Conservation (phyloP, 2,797 vertebrate species). For the Crocodylus rhombifer region DNA sequence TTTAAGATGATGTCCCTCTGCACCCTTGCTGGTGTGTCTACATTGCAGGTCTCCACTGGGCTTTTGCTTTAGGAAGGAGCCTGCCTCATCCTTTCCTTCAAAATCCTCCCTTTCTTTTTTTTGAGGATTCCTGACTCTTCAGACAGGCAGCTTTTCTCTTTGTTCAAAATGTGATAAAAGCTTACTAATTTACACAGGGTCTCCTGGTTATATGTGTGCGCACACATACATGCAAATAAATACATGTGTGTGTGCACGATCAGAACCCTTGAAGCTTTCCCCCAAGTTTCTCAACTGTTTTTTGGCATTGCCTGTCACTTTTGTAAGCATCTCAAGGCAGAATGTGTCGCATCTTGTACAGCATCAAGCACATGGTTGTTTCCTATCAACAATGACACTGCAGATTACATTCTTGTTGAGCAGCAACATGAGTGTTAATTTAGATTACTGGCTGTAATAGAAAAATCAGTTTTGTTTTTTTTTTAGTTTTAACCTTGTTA, state of each 20-base stretch:
- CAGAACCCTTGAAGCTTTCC: neutral
- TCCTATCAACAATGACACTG: neutral
- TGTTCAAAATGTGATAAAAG: neutral
- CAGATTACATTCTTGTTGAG: neutral
- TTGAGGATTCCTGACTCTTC: neutral
- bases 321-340: neutral
- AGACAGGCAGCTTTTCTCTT: neutral
- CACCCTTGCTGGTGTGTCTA: neutral
- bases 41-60: neutral
- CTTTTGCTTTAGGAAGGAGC: neutral
- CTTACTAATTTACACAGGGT: neutral
- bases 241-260: neutral
- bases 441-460: neutral
- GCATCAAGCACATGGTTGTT: neutral
- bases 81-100: slow-evolving; percentile 7
- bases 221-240: no score
- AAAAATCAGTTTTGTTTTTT: neutral
- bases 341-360: neutral
- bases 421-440: neutral
- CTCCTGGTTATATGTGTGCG: no score
- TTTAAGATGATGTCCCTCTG: neutral
- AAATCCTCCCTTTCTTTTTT: neutral
- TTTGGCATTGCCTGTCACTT: neutral
- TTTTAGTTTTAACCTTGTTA: neutral
- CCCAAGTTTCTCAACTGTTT: rapidly evolving